Conservation (phyloP, 1,140 invertebrate genomes). For the Drosophila miranda region DNA sequence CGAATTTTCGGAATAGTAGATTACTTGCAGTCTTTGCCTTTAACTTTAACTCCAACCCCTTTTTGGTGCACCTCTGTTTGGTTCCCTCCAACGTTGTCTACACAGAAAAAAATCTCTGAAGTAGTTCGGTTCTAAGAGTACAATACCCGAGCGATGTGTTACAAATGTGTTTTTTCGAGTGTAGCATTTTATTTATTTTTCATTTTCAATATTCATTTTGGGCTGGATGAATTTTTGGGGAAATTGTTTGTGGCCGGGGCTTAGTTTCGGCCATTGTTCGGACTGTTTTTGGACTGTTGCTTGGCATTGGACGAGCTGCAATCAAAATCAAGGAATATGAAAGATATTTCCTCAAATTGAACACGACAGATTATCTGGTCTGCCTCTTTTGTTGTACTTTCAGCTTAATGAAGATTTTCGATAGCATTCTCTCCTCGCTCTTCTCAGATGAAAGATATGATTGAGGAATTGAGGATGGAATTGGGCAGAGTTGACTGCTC, state of each 20-base stretch:
- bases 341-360: slow-evolving; percentile 58
- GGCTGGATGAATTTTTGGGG: slow-evolving; percentile 31
- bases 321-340: slow-evolving; percentile 59
- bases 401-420: slow-evolving; percentile 55
- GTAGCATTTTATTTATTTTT: slow-evolving; percentile 36
- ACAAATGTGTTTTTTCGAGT: no score
- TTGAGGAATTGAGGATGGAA: background rate
- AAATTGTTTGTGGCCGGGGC: slow-evolving; percentile 30
- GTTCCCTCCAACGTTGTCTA: no score
- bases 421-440: background rate
- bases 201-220: slow-evolving; percentile 45
- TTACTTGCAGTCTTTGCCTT: no score
- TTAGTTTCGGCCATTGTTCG: slow-evolving; percentile 3
- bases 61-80: no score
- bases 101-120: no score
- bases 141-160: no score
- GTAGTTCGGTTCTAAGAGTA: no score
- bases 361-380: slow-evolving; percentile 53
- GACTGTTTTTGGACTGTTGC: slow-evolving; percentile 34
- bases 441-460: background rate
- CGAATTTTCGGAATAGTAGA: no score
- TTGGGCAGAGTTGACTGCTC: background rate
- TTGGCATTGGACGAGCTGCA: slow-evolving; percentile 55
- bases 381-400: slow-evolving; percentile 18
- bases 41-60: no score